A percentile compares a stretch with the other conserved stretches of the same genome.
Evolutionary conservation across 2,113 vertebrate species (phyloP).

Genomic region (Puntigrus tetrazona): DNA sequence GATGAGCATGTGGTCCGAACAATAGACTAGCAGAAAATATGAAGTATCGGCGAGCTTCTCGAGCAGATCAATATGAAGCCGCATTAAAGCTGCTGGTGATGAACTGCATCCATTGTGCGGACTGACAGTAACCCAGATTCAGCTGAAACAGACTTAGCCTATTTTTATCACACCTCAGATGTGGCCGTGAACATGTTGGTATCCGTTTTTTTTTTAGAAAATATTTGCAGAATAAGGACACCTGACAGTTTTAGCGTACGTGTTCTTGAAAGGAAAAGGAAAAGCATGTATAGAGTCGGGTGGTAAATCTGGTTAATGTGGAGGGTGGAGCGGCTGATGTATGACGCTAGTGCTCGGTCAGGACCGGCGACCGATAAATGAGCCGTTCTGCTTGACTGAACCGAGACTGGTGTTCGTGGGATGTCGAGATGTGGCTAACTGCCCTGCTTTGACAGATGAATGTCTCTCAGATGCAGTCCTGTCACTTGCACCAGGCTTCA

Average conservation of each 20-base stretch:
- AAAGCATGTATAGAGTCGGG: neutral
- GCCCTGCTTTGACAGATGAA: slow-evolving; percentile 39
- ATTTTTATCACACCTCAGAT: slow-evolving; percentile 13
- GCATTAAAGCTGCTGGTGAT: slow-evolving; percentile 44
- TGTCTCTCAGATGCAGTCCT: slow-evolving; percentile 29
- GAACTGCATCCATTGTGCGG: slow-evolving; percentile 24
- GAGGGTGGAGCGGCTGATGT: neutral
- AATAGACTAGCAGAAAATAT: slow-evolving; percentile 39
- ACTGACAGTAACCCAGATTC: slow-evolving; percentile 46
- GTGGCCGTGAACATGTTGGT: neutral
- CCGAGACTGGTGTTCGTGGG: slow-evolving; percentile 68
- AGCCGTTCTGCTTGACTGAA: slow-evolving; percentile 68
- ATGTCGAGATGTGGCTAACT: slow-evolving; percentile 66
- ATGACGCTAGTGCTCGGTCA: slow-evolving; percentile 22
- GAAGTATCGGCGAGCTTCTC: slow-evolving; percentile 45
- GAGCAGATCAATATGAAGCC: slow-evolving; percentile 48
- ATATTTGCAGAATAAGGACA: neutral
- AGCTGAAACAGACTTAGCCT: slow-evolving; percentile 23
- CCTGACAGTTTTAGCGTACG: neutral
- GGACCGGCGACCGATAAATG: slow-evolving; percentile 67
- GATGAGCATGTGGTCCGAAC: slow-evolving; percentile 14
- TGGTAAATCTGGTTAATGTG: slow-evolving; percentile 24
- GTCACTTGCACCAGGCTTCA: neutral
- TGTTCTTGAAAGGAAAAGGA: neutral
- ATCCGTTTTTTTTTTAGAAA: slow-evolving; percentile 22